Evolutionary conservation across 1,140 invertebrate species (phyloP).

Genomic region (Drosophila mojavensis): DNA sequence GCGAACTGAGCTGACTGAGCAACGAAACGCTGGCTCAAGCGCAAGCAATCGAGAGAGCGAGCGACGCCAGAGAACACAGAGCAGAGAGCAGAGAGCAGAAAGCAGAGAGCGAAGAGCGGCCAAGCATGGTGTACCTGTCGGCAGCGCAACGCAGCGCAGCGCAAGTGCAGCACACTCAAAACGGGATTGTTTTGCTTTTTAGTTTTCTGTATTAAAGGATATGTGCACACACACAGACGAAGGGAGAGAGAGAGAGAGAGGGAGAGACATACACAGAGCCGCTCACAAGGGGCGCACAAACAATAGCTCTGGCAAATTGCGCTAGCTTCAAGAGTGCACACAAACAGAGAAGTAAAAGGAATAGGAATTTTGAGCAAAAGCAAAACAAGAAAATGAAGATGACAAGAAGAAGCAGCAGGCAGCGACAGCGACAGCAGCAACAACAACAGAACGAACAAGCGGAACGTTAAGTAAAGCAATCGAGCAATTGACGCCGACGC

Average conservation of each 20-base stretch:
- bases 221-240: constrained; percentile 8
- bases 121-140: constrained; percentile 61
- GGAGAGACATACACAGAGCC: not conserved
- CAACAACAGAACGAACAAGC: constrained; percentile 1
- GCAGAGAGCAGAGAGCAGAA: constrained; percentile 3
- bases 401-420: constrained; percentile 10
- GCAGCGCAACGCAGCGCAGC: constrained; percentile 60
- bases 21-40: constrained; percentile 49
- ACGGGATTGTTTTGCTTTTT: constrained; percentile 4
- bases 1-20: constrained; percentile 52
- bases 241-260: too few relatives aligned
- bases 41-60: constrained; percentile 33
- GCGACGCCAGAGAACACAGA: not conserved
- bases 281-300: constrained; percentile 42
- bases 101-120: constrained; percentile 11
- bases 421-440: not conserved
- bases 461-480: constrained; percentile 49
- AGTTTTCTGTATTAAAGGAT: constrained; percentile 36
- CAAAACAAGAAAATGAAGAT: constrained; percentile 7
- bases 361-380: constrained; percentile 36
- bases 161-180: constrained; percentile 71
- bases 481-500: constrained; percentile 22
- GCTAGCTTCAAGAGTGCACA: constrained; percentile 54
- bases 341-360: constrained; percentile 29
- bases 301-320: constrained; percentile 64